A percentile compares a stretch with the other conserved stretches of the same genome.
Conservation (phyloP, 2,797 vertebrate genomes). For the Phrynocephalus vlangalii region DNA sequence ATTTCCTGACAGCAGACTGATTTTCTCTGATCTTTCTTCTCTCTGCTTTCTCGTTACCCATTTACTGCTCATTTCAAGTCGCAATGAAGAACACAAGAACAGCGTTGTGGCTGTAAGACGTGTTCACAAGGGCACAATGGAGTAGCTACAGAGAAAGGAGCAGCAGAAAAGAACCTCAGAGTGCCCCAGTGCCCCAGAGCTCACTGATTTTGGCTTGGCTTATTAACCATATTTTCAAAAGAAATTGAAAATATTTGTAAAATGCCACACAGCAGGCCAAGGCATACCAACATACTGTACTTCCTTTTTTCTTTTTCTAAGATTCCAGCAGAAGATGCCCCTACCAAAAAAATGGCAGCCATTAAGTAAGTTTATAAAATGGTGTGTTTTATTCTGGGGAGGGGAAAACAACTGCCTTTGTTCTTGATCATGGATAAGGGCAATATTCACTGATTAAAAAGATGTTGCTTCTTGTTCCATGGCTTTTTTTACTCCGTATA, state of each 20-base stretch:
- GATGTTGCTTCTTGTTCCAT: too few species aligned
- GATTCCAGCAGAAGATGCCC: slow-evolving; percentile 87
- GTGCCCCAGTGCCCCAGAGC: not conserved
- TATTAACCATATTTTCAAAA: not conserved
- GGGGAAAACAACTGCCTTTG: not conserved
- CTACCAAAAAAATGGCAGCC: slow-evolving; percentile 87
- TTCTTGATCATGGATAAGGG: not conserved
- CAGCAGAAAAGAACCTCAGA: too few species aligned
- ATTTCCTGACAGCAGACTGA: not conserved
- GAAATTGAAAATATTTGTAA: not conserved
- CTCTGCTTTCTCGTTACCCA: not conserved
- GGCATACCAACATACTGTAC: not conserved
- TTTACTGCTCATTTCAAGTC: not conserved
- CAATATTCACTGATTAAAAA: too few species aligned
- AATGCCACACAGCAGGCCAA: not conserved
- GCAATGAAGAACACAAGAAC: too few species aligned
- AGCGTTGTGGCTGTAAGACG: too few species aligned
- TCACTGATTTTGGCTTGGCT: not conserved
- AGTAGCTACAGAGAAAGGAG: too few species aligned
- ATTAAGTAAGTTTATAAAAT: slow-evolving; percentile 85
- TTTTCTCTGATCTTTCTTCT: too few species aligned
- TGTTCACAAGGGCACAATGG: too few species aligned
- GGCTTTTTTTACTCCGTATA: too few species aligned
- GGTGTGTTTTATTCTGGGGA: not conserved
- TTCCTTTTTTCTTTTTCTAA: slow-evolving; percentile 68